Evolutionary conservation across 2,888 invertebrate genomes (phyloP).

Genomic region (Geophilus truncorum): DNA sequence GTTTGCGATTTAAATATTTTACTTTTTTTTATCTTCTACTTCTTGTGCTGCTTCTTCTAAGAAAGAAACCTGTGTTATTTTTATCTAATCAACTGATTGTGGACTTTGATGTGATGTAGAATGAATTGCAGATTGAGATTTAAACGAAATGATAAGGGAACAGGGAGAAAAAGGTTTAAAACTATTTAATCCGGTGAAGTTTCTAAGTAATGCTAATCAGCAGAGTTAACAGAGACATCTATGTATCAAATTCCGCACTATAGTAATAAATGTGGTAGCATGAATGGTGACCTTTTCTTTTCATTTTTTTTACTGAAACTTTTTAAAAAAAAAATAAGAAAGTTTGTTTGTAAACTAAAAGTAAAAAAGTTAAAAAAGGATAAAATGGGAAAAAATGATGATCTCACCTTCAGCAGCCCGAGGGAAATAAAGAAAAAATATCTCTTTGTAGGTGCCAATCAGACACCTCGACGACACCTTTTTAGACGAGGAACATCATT

Average conservation of each 20-base stretch:
- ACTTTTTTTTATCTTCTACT: not conserved
- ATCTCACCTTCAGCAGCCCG: not conserved
- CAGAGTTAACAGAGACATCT: not conserved
- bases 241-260: not conserved
- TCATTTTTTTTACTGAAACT: not conserved
- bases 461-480: constrained; percentile 27
- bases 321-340: not conserved
- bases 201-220: not conserved
- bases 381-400: not conserved
- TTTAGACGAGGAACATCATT: constrained; percentile 1
- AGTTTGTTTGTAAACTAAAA: not conserved
- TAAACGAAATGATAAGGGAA: not conserved
- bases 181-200: not conserved
- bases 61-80: not conserved
- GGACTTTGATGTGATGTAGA: not conserved
- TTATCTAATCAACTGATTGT: not conserved
- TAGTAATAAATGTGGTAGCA: no score
- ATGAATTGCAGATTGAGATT: constrained; percentile 17
- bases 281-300: not conserved
- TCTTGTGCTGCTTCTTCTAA: not conserved
- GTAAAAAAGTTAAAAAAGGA: not conserved
- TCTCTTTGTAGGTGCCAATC: constrained; percentile 13
- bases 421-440: not conserved
- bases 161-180: not conserved
- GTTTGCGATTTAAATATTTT: not conserved